These are phyloP conservation scores for Troides oblongomaculatus DNA, from an alignment of 2,888 invertebrate species.

Conservation along the genomic window DNA sequence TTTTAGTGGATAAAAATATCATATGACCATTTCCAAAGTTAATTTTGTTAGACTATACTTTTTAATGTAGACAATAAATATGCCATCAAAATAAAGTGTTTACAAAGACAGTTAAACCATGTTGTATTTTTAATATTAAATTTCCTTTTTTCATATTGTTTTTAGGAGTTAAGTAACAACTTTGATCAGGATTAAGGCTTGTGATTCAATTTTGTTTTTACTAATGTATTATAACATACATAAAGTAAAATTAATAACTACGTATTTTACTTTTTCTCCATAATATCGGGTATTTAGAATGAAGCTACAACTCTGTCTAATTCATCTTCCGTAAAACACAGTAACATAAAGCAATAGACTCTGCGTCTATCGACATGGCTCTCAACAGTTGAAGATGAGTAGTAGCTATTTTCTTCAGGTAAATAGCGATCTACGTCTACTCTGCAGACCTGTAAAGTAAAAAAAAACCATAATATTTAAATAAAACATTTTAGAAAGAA, in stretches of 20 bases:
- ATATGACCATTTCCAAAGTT: too few species aligned
- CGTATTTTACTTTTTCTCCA: background rate
- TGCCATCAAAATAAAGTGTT: too few species aligned
- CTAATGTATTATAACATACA: background rate
- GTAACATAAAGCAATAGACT: slow-evolving; percentile 65
- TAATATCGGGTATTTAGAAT: slow-evolving; percentile 42
- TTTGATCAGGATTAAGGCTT: background rate
- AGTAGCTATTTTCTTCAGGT: slow-evolving; percentile 60
- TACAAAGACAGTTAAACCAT: too few species aligned
- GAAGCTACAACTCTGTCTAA: slow-evolving; percentile 63
- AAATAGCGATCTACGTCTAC: slow-evolving; percentile 58
- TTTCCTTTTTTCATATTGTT: too few species aligned
- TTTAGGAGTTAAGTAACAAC: too few species aligned
- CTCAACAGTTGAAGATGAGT: slow-evolving; percentile 42
- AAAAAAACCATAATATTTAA: background rate
- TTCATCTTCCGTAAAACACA: slow-evolving; percentile 71
- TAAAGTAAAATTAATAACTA: background rate
- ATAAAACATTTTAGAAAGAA: too few species aligned
- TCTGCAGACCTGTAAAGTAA: slow-evolving; percentile 50
- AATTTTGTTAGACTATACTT: too few species aligned
- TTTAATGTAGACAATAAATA: too few species aligned
- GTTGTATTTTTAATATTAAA: too few species aligned
- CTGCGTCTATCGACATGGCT: slow-evolving; percentile 60
- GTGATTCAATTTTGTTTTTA: background rate
- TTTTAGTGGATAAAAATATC: too few species aligned